These are phyloP conservation scores for Bungarus multicinctus DNA, from an alignment of 2,113 vertebrate genomes.

Conservation along the genomic window DNA sequence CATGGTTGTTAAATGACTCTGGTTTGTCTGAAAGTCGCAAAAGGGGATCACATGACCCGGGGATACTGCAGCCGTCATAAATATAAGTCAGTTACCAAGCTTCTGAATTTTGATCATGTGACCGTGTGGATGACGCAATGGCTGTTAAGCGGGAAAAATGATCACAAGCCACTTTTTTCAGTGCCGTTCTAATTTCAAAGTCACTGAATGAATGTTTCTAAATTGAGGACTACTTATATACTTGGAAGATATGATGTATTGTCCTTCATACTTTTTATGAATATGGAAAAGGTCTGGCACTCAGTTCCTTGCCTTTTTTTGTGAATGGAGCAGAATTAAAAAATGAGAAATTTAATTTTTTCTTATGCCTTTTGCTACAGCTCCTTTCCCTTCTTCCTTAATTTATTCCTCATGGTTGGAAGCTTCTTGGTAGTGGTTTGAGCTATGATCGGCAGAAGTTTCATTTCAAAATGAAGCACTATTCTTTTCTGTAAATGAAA, in stretches of 20 bases:
- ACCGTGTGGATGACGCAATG: background rate
- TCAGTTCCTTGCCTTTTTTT: background rate
- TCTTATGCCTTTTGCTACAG: background rate
- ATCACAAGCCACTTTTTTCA: background rate
- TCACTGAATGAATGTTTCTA: background rate
- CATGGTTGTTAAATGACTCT: background rate
- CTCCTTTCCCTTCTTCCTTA: background rate
- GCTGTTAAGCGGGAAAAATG: background rate
- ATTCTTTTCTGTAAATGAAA: background rate
- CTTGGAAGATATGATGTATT: background rate
- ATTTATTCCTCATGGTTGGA: background rate
- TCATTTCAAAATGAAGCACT: background rate
- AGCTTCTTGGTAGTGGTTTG: background rate
- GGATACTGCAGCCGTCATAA: background rate
- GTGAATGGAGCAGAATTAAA: background rate
- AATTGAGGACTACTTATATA: background rate
- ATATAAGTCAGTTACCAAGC: background rate
- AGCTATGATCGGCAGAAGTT: background rate
- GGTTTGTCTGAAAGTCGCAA: background rate
- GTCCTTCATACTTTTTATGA: background rate
- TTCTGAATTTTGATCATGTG: background rate
- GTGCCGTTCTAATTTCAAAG: background rate
- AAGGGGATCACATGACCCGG: background rate
- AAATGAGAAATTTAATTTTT: background rate
- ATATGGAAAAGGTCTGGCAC: background rate